Evolutionary conservation across 2,113 vertebrate genomes (phyloP).

Genomic region (Phycodurus eques): DNA sequence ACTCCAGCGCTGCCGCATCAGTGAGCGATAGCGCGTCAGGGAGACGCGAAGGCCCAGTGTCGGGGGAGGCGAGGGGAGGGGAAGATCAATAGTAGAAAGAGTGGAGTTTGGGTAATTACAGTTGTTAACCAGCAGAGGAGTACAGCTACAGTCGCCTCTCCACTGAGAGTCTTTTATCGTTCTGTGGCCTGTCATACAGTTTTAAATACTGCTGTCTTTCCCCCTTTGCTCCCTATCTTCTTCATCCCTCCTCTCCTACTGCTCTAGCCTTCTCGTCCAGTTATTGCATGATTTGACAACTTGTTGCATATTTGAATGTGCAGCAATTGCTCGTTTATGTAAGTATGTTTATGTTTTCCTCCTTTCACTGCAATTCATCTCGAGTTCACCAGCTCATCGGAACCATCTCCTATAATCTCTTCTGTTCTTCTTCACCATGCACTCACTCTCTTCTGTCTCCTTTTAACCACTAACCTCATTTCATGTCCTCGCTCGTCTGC

Average conservation of each 20-base stretch:
- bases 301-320: neutral
- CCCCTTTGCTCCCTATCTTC: constrained; percentile 5
- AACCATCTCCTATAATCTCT: neutral
- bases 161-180: constrained; percentile 88
- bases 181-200: constrained; percentile 82
- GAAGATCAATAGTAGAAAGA: constrained; percentile 68
- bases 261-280: neutral
- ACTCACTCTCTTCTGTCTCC: constrained; percentile 38
- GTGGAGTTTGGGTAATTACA: constrained; percentile 90
- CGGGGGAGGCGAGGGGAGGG: constrained; percentile 30
- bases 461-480: constrained; percentile 38
- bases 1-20: constrained; percentile 46
- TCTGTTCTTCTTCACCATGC: constrained; percentile 1
- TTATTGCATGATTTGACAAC: neutral
- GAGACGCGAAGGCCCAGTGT: constrained; percentile 5
- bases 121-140: constrained; percentile 83
- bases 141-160: constrained; percentile 78
- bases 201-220: constrained; percentile 56
- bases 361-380: neutral
- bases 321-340: neutral
- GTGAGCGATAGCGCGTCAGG: constrained; percentile 16
- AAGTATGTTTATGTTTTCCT: neutral
- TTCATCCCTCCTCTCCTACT: too few species aligned
- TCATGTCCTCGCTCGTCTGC: constrained; percentile 17
- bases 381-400: neutral